Conservation (phyloP, 1,140 invertebrate genomes). For the Heterodera carotae region DNA sequence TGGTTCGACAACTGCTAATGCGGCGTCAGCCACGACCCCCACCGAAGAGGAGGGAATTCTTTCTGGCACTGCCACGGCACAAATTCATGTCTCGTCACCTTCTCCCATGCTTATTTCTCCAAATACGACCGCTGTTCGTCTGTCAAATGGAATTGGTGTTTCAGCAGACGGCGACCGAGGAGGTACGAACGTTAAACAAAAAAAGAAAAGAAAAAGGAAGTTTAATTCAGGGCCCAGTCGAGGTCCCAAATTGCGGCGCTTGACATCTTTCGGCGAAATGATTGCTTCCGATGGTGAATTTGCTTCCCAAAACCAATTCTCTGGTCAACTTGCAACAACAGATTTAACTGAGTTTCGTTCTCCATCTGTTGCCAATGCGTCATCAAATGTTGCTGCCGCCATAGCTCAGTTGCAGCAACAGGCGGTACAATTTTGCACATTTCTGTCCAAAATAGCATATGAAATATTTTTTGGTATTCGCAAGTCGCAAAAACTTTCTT, state of each 20-base stretch:
- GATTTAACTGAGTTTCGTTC: not conserved
- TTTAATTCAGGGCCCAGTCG: slow-evolving; percentile 21
- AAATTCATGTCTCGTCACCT: slow-evolving; percentile 18
- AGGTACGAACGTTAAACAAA: not conserved
- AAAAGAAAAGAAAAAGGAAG: not conserved
- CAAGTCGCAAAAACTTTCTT: too few relatives aligned
- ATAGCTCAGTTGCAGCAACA: slow-evolving; percentile 24
- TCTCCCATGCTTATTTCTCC: slow-evolving; percentile 16
- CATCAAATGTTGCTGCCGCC: slow-evolving; percentile 15
- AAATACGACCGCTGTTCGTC: slow-evolving; percentile 12
- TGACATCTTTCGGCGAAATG: slow-evolving; percentile 19
- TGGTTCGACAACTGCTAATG: not conserved
- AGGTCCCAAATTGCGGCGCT: slow-evolving; percentile 20
- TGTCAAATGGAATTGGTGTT: slow-evolving; percentile 2
- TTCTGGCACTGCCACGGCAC: not conserved
- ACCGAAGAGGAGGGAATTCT: not conserved
- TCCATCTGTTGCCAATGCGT: slow-evolving; percentile 7
- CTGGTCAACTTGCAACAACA: not conserved
- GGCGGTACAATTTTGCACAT: not conserved
- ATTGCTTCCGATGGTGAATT: slow-evolving; percentile 3
- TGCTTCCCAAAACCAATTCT: not conserved
- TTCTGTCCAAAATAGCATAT: not conserved
- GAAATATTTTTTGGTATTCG: not conserved
- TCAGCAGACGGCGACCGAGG: not conserved
- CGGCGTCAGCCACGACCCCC: not conserved